Base-by-base conservation (phyloP, 2,113 vertebrate genomes). In the Catharus minimus region DNA sequence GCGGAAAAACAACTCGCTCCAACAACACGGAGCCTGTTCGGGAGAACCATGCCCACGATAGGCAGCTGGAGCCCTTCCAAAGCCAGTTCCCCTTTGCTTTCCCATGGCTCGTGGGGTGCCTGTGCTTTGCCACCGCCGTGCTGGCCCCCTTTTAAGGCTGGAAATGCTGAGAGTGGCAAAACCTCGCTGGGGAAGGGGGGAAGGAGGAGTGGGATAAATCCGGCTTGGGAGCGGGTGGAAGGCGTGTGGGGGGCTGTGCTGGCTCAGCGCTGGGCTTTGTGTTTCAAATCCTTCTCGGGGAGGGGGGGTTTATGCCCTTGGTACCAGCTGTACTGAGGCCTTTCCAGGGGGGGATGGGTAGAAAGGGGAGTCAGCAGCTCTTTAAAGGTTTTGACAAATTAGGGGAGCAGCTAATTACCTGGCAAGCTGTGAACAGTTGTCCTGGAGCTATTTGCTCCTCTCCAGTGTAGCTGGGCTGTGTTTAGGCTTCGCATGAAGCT, bases 21-120 rank as follows among this genome's bases (percentile, higher is more conserved):
- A 97, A 97, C 97, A 97, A 97, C 96, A 95, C 96, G 18, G 93
- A 94, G 97, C 95, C 96, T 98, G 97, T 98, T 97, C 60, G 92
- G 76, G 82, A 95, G 95, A 95, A 66, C 95, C 96, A 73, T 96
- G 96, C 97, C 93, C 23, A 53, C 65, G 57, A 96, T 85, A 96
- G 96, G 93, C 95, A 91, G 95, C 92, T 97, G 97, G 97, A 97
- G 92, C 86, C 87, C 85, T 95, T 97, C 97, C 97, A 98, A 80
- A 95, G 83, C 86, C 89, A 81, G 95, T 94, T 97, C 96, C 94
- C 96, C 96, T 97, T 95, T 12, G 86, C 95, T 97, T 96, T 95
- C 94, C 94, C 74, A 91, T 60, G 84, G 94, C 95, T 96, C 61
- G 7, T 17, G 73, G 93, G 89, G 96, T 49, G 93, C 95, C 86